phyloP scores from a whole-genome alignment of 2,888 invertebrate genomes.

The Pristionchus entomophagus region DNA sequence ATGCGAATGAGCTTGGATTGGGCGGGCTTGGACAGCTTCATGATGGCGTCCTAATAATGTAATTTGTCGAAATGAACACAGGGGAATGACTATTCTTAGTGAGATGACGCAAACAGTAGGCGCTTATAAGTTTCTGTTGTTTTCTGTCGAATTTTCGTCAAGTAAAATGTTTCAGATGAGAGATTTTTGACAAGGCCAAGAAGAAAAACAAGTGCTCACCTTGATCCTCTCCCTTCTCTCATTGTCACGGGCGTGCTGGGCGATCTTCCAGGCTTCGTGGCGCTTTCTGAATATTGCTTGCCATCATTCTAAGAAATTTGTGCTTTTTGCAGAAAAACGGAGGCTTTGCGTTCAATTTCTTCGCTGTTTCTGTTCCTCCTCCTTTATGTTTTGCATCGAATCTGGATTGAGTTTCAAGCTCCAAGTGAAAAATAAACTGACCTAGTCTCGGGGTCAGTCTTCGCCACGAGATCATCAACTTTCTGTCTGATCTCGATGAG shows the following conservation, averaged over 20 bases:
- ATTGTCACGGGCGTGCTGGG: constrained; percentile 30
- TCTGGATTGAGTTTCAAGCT: not conserved
- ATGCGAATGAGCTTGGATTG: constrained; percentile 45
- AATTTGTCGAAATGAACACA: not conserved
- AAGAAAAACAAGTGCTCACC: not conserved
- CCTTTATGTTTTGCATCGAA: not conserved
- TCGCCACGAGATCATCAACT: constrained; percentile 24
- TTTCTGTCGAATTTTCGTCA: not conserved
- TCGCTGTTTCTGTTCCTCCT: too few relatives aligned
- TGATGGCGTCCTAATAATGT: constrained; percentile 24
- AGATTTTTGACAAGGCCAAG: not conserved
- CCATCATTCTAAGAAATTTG: too few relatives aligned
- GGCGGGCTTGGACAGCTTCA: constrained; percentile 43
- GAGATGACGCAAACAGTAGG: not conserved
- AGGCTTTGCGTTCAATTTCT: too few relatives aligned
- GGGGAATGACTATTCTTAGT: too few relatives aligned
- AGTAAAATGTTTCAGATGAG: not conserved
- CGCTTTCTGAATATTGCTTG: constrained; percentile 17
- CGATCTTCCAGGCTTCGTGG: constrained; percentile 40
- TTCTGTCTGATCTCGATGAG: constrained; percentile 45
- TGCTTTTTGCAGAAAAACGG: too few relatives aligned
- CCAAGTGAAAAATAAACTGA: not conserved
- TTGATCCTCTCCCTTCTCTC: constrained; percentile 42
- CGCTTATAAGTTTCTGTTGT: not conserved
- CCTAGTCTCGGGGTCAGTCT: constrained; percentile 39